phyloP scores from a whole-genome alignment of 1,140 invertebrate species.

The Samia ricini region DNA sequence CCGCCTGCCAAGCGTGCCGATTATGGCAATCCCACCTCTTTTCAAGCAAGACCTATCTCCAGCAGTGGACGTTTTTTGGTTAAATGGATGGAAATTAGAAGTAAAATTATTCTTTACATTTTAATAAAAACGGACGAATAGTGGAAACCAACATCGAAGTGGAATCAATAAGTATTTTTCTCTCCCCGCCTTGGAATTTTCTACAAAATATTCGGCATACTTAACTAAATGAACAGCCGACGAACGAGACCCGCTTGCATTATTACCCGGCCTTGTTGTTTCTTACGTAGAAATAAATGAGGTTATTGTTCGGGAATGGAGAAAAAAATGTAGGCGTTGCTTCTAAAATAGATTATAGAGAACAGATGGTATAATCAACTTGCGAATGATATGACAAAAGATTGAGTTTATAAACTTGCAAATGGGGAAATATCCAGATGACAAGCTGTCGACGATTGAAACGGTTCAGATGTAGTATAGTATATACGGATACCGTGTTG shows the following conservation, averaged over 20 bases:
- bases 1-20: too few species aligned
- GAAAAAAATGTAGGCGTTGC: background rate
- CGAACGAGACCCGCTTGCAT: slow-evolving; percentile 16
- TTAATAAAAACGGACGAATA: background rate
- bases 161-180: slow-evolving; percentile 25
- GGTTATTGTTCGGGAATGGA: slow-evolving; percentile 7
- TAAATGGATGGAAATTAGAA: too few species aligned
- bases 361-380: background rate
- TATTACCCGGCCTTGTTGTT: slow-evolving; percentile 17
- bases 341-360: background rate
- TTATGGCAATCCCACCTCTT: too few species aligned
- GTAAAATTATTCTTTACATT: background rate
- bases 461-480: too few species aligned
- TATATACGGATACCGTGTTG: too few species aligned
- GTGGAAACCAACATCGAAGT: background rate
- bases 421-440: too few species aligned
- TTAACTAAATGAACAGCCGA: slow-evolving; percentile 23
- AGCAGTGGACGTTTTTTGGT: too few species aligned
- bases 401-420: background rate
- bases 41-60: too few species aligned
- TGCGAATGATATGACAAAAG: background rate
- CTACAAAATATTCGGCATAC: slow-evolving; percentile 21
- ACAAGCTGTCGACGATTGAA: too few species aligned
- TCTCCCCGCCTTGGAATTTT: slow-evolving; percentile 2
- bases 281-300: slow-evolving; percentile 11